phyloP scores from a whole-genome alignment of 2,797 vertebrate species.

The Oryzias sinensis region DNA sequence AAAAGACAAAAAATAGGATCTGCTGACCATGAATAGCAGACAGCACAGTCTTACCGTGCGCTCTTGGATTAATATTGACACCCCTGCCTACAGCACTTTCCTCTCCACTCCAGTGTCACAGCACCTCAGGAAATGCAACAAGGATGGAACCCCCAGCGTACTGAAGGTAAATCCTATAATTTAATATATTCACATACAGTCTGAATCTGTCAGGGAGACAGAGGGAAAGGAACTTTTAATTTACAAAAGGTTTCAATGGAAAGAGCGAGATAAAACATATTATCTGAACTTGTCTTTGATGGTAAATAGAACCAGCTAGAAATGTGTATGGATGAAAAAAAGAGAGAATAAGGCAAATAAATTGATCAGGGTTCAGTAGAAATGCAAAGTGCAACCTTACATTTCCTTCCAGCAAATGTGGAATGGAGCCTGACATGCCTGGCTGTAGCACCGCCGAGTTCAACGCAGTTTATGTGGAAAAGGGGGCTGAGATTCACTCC shows the following conservation, averaged over 20 bases:
- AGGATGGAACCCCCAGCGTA: conserved; percentile 8
- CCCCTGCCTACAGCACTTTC: conserved; percentile 20
- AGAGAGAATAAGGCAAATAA: conserved; percentile 43
- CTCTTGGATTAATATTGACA: conserved; percentile 28
- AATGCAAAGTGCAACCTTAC: conserved; percentile 56
- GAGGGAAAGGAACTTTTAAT: conserved; percentile 23
- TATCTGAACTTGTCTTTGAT: conserved; percentile 36
- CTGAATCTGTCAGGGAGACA: conserved; percentile 30
- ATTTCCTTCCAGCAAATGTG: conserved; percentile 42
- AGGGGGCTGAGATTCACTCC: conserved; percentile 47
- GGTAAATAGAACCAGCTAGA: conserved; percentile 37
- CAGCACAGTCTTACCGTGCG: conserved; percentile 14
- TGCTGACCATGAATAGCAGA: conserved; percentile 21
- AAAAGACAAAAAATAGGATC: conserved; percentile 7
- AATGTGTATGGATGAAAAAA: conserved; percentile 30
- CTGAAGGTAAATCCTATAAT: conserved; percentile 21
- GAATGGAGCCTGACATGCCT: conserved; percentile 44
- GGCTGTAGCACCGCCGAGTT: conserved; percentile 39
- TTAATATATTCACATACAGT: conserved; percentile 25
- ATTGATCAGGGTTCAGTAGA: conserved; percentile 46
- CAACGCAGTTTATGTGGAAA: conserved; percentile 51
- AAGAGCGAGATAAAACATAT: conserved; percentile 26
- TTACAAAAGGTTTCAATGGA: conserved; percentile 38
- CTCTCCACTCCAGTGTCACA: conserved; percentile 1
- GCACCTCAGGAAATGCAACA: conserved; percentile 10